Evolutionary conservation across 2,113 vertebrate species (phyloP).

Genomic region (Tychaedon coryphoeus): DNA sequence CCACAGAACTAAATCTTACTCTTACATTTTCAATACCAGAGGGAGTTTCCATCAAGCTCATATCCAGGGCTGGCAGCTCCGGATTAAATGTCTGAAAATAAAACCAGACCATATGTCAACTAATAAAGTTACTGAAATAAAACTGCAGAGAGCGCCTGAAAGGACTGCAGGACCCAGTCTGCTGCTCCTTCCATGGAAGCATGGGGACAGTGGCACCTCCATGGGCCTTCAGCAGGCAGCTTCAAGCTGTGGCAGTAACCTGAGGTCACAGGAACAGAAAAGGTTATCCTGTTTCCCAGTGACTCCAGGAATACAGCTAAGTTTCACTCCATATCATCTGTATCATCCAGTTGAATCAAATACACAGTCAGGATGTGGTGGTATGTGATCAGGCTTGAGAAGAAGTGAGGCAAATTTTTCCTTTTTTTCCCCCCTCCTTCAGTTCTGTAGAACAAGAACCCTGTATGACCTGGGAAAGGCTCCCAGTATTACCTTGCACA

Average conservation of each 20-base stretch:
- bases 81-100: slow-evolving; percentile 50
- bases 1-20: not conserved
- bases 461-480: not conserved
- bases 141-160: not conserved
- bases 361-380: not conserved
- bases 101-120: not conserved
- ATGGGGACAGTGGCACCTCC: not conserved
- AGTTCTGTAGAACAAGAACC: not conserved
- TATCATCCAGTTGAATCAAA: not conserved
- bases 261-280: not conserved
- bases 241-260: not conserved
- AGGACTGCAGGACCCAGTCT: not conserved
- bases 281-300: not conserved
- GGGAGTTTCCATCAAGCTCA: slow-evolving; percentile 26
- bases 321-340: not conserved
- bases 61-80: slow-evolving; percentile 57
- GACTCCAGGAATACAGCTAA: not conserved
- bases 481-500: not conserved
- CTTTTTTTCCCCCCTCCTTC: rapidly evolving
- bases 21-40: slow-evolving; percentile 53
- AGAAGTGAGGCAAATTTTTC: not conserved
- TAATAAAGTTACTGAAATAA: not conserved
- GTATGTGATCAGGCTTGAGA: not conserved
- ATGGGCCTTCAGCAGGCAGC: not conserved
- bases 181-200: not conserved